phyloP scores from a whole-genome alignment of 53 echinoderm and acorn worm species.

The Paracentrotus lividus region DNA sequence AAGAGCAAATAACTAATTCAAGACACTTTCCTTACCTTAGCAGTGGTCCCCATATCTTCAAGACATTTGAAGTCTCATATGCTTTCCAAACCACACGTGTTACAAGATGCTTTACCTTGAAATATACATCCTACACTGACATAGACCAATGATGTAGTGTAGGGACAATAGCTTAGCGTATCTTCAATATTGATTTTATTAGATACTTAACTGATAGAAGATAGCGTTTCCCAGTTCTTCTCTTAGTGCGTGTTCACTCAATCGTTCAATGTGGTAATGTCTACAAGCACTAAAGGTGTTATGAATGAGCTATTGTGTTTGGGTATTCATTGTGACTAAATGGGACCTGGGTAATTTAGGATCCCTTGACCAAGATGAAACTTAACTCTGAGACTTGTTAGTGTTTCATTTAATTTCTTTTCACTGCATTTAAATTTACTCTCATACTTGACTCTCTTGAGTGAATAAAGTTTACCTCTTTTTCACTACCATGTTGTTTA shows the following conservation, averaged over 20 bases:
- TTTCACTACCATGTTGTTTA: not conserved
- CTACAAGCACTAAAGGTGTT: not conserved
- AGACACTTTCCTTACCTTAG: not conserved
- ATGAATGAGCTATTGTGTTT: constrained; percentile 34
- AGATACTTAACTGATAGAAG: not conserved
- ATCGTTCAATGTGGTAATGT: not conserved
- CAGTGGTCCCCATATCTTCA: constrained; percentile 26
- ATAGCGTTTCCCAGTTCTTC: not conserved
- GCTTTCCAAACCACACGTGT: constrained; percentile 2
- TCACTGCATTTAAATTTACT: not conserved
- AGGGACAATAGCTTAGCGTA: not conserved
- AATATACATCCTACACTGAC: not conserved
- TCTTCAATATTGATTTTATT: constrained; percentile 16
- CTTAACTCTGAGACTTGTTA: not conserved
- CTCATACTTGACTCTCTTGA: not conserved
- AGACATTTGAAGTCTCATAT: constrained; percentile 3
- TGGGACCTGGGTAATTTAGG: not conserved
- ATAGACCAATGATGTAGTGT: not conserved
- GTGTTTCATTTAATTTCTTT: not conserved
- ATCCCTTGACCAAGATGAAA: not conserved
- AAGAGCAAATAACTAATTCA: not conserved
- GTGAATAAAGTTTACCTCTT: not conserved
- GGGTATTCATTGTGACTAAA: not conserved
- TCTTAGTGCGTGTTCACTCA: constrained; percentile 3
- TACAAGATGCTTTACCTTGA: not conserved